These are phyloP conservation scores for Aptenodytes forsteri DNA, from an alignment of 2,113 vertebrate genomes.

Conservation along the genomic window DNA sequence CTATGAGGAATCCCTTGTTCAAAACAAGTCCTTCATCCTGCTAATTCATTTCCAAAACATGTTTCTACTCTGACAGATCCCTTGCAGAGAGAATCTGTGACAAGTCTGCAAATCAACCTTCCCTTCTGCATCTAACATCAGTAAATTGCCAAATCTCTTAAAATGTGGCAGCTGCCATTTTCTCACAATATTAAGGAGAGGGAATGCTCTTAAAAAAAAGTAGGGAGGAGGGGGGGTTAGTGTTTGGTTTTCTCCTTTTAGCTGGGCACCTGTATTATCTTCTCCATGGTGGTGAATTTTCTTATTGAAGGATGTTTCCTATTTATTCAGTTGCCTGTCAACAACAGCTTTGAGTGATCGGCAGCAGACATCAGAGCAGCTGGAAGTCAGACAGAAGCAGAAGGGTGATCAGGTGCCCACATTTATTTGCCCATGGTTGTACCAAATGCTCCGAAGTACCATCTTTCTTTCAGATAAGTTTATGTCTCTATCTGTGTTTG, in stretches of 20 bases:
- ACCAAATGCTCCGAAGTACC: neutral
- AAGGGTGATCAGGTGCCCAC: neutral
- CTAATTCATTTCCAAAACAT: constrained; percentile 23
- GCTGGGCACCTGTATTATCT: neutral
- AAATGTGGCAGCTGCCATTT: neutral
- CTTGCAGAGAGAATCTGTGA: constrained; percentile 20
- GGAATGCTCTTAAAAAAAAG: neutral
- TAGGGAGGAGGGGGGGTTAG: neutral
- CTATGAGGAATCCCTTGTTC: neutral
- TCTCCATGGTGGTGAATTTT: neutral
- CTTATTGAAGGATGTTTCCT: neutral
- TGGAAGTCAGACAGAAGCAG: neutral
- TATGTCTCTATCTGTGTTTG: neutral
- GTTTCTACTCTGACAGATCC: constrained; percentile 11
- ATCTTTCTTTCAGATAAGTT: neutral
- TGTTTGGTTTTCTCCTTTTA: neutral
- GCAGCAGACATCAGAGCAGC: neutral
- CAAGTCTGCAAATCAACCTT: constrained; percentile 34
- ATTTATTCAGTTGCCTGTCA: neutral
- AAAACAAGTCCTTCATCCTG: neutral
- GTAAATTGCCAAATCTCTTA: neutral
- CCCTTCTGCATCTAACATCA: neutral
- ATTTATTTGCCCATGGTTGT: neutral
- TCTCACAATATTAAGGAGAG: neutral
- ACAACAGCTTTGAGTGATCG: neutral